Conservation (phyloP, 2,888 invertebrate species). For the Thymelicus sylvestris region DNA sequence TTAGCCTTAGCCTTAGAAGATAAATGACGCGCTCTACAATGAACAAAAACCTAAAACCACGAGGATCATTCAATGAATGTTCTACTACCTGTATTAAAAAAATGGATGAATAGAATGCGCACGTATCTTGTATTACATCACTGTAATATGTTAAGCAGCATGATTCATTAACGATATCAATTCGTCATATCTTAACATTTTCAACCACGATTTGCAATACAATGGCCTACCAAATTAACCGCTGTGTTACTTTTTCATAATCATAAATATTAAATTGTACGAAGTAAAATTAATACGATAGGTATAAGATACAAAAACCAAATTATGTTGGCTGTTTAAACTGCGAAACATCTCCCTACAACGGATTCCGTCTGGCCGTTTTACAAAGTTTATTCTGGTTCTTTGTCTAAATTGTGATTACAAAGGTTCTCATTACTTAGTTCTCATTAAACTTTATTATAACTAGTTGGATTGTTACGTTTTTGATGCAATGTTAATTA, state of each 20-base stretch:
- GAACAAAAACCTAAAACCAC: neutral
- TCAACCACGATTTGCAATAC: conserved; percentile 10
- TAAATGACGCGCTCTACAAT: neutral
- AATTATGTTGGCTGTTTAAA: neutral
- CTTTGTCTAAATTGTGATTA: neutral
- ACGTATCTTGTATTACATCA: conserved; percentile 12
- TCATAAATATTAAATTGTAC: conserved; percentile 13
- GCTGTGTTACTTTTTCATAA: neutral
- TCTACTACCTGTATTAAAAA: conserved; percentile 13
- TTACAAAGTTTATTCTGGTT: neutral
- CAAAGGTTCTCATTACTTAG: neutral
- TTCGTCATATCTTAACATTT: conserved; percentile 14
- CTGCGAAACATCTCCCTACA: conserved; percentile 1
- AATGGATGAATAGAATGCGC: conserved; percentile 6
- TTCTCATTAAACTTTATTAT: neutral
- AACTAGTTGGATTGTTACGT: neutral
- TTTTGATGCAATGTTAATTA: neutral
- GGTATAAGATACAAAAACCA: neutral
- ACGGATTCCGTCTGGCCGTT: neutral
- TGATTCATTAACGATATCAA: conserved; percentile 17
- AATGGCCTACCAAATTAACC: conserved; percentile 11
- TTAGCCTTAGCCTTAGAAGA: no score
- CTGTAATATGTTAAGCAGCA: conserved; percentile 7
- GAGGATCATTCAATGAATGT: no score
- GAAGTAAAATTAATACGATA: neutral